Evolutionary conservation across 2,888 invertebrate genomes (phyloP).

Genomic region (Saturnia japonica): DNA sequence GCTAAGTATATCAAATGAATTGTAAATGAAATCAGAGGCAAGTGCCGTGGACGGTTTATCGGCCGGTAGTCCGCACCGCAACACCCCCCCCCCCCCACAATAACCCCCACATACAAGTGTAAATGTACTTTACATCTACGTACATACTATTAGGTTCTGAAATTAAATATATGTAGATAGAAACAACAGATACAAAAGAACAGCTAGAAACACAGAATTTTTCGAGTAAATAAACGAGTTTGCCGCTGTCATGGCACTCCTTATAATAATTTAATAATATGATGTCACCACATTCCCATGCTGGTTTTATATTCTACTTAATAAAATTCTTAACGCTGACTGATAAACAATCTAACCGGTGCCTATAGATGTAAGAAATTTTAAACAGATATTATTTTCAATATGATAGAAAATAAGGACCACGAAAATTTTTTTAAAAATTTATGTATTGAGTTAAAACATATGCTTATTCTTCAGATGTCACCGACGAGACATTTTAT

Average conservation of each 20-base stretch:
- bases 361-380: too few species aligned
- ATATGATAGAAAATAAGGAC: too few species aligned
- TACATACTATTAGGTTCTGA: not conserved
- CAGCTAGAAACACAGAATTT: not conserved
- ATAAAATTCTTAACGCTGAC: too few species aligned
- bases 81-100: too few species aligned
- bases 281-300: not conserved
- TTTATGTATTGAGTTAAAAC: too few species aligned
- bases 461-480: too few species aligned
- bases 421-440: too few species aligned
- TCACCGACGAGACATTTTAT: too few species aligned
- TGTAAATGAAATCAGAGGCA: conserved; percentile 79
- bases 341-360: too few species aligned
- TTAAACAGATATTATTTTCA: too few species aligned
- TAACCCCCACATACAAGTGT: not conserved
- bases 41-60: conserved; percentile 65
- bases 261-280: not conserved
- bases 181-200: too few species aligned
- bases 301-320: not conserved
- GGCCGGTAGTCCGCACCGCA: conserved; percentile 22
- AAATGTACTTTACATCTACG: not conserved
- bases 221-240: not conserved
- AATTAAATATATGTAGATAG: not conserved
- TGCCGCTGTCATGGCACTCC: not conserved
- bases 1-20: conserved; percentile 78